Conservation (phyloP, 1,140 invertebrate species). For the Tetramorium parvispinum region DNA sequence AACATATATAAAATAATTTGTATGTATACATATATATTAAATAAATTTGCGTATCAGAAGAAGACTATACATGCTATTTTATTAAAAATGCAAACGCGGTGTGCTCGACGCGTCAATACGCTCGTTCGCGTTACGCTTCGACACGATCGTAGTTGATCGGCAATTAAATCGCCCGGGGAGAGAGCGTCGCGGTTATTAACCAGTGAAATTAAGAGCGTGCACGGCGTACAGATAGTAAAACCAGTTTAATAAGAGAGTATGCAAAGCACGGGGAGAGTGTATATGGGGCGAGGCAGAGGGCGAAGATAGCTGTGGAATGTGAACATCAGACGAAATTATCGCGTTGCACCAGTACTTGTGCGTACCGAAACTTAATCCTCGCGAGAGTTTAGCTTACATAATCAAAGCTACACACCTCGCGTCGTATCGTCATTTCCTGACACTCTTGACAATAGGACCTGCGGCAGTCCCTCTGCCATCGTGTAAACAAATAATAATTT, state of each 20-base stretch:
- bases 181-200: conserved; percentile 27
- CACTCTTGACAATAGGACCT: not conserved
- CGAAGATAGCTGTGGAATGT: conserved; percentile 43
- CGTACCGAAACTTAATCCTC: conserved; percentile 29
- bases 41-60: not conserved
- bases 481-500: conserved; percentile 35
- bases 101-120: no score
- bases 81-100: not conserved
- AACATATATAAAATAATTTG: not conserved
- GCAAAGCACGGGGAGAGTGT: not conserved
- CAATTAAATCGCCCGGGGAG: conserved; percentile 22
- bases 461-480: not conserved
- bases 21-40: not conserved
- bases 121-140: not conserved
- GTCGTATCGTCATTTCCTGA: conserved; percentile 8
- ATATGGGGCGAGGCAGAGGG: not conserved
- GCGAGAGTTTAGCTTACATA: conserved; percentile 40
- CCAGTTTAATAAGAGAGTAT: conserved; percentile 33
- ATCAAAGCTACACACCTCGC: conserved; percentile 19
- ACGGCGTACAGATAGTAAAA: conserved; percentile 28
- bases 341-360: conserved; percentile 33
- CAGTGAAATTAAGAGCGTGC: conserved; percentile 41
- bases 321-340: conserved; percentile 58
- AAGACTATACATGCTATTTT: not conserved
- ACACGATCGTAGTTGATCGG: conserved; percentile 7